Base-by-base conservation (phyloP, 2,113 vertebrate genomes). In the Platanista minor region DNA sequence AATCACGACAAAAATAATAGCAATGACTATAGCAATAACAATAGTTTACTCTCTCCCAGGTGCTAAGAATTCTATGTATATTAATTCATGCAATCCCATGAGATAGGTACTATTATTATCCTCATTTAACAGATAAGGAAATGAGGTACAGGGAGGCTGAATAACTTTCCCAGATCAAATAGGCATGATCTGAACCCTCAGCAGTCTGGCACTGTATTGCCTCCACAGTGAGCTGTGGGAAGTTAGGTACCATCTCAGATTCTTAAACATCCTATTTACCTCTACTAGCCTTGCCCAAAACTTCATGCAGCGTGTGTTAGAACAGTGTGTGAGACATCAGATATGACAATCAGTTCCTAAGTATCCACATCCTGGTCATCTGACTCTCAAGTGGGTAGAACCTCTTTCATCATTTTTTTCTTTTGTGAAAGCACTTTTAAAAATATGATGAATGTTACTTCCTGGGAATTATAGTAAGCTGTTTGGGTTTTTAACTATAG, bases 341-440 rank as follows among this genome's bases (percentile, higher is more conserved):
- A 78, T 20, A 54, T 15, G n/a, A 43, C 39, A 43, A 46, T 31
- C n/a, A 41, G 5, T 62, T 80, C 5, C 74, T 62, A 52, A 46
- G 36, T 78, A 52, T n/a, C 23, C 39, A 71, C 3, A 59, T 59
- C 11, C 66, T 80, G 33, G 54, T 71, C 23, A 39, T 23, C 41
- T 81, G 83, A 39, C 36, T 90, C 89, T 95, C 41, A n/a, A 67
- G n/a, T 43, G 59, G 41, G 25, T 33, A 72, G 39, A 91, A 59
- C 61, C n/a, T 91, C 33, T 96, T 82, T n/a, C 57, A 88, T 4
- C 41, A 77, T 29, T 62, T 66, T 75, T 91, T 82, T 74, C 33
- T 49, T 96, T 69, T 78, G 36, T 66, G 66, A 94, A 36, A n/a
- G 21, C n/a, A 88, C 31, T 96, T 89, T 43, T 66, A 62, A 96